These are phyloP conservation scores for Maniola hyperantus DNA, from an alignment of 2,888 invertebrate genomes.

Conservation along the genomic window DNA sequence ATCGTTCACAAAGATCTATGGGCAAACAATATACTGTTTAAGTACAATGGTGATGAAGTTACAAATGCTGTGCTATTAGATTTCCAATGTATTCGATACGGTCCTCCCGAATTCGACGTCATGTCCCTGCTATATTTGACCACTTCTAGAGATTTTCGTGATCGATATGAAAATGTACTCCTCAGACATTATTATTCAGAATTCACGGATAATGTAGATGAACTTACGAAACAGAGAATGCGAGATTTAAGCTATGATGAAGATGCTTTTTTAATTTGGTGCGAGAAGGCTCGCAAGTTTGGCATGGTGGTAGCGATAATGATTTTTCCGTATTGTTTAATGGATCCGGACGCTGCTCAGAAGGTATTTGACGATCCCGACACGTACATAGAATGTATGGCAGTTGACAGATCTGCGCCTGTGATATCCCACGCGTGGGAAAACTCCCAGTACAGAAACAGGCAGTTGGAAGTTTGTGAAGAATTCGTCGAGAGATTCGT, in stretches of 20 bases:
- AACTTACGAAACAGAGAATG: constrained; percentile 48
- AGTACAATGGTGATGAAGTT: constrained; percentile 53
- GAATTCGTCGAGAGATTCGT: constrained; percentile 61
- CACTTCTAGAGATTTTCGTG: constrained; percentile 57
- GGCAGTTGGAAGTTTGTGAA: constrained; percentile 54
- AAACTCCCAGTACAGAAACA: constrained; percentile 46
- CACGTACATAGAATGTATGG: constrained; percentile 40
- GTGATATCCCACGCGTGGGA: constrained; percentile 45
- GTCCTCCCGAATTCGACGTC: constrained; percentile 67
- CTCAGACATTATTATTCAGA: constrained; percentile 54
- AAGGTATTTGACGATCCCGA: constrained; percentile 46
- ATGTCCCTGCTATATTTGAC: constrained; percentile 58
- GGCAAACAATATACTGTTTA: constrained; percentile 70
- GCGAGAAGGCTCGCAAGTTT: constrained; percentile 43
- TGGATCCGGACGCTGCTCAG: constrained; percentile 48
- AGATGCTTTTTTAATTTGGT: constrained; percentile 37
- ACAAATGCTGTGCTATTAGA: constrained; percentile 60
- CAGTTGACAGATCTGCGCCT: constrained; percentile 46
- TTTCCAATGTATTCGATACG: constrained; percentile 66
- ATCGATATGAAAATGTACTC: constrained; percentile 51
- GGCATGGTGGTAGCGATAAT: constrained; percentile 38
- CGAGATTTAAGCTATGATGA: constrained; percentile 43
- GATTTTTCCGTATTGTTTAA: constrained; percentile 50
- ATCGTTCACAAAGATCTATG: constrained; percentile 68
- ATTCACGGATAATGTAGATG: constrained; percentile 51